Conservation (phyloP, 1,140 invertebrate genomes). For the Caenorhabditis latens region DNA sequence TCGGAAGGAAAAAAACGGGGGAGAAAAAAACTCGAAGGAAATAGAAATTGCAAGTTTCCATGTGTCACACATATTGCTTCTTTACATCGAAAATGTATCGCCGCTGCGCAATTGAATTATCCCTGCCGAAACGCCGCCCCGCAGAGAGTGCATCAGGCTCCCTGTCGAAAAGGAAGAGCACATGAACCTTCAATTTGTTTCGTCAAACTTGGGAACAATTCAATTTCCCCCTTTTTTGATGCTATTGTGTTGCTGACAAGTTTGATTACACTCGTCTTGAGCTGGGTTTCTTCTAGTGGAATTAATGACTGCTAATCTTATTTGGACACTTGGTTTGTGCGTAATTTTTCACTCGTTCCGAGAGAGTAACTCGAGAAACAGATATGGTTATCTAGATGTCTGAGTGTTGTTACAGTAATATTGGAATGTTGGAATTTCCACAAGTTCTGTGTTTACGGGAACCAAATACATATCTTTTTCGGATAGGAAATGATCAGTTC, state of each 20-base stretch:
- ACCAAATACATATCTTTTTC: no score
- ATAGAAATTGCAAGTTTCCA: conserved; percentile 9
- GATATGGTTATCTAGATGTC: no score
- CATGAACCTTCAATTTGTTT: conserved; percentile 36
- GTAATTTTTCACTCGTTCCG: no score
- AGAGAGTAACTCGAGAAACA: no score
- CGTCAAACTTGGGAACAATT: conserved; percentile 43
- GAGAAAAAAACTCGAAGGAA: neutral
- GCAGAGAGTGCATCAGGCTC: neutral
- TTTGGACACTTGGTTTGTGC: no score
- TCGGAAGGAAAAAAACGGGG: neutral
- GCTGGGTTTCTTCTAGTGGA: no score
- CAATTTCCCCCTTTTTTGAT: neutral
- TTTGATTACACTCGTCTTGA: neutral
- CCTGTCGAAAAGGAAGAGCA: neutral
- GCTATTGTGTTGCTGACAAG: conserved; percentile 1
- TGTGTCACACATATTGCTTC: conserved; percentile 45
- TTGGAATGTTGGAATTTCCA: no score
- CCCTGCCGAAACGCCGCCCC: neutral
- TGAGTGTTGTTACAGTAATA: no score
- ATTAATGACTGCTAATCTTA: no score
- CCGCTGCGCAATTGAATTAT: conserved; percentile 36
- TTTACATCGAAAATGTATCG: conserved; percentile 34
- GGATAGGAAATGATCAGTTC: no score
- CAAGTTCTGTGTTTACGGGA: no score